These are phyloP conservation scores for Atractosteus spatula DNA, from an alignment of 2,113 vertebrate genomes.

Conservation along the genomic window DNA sequence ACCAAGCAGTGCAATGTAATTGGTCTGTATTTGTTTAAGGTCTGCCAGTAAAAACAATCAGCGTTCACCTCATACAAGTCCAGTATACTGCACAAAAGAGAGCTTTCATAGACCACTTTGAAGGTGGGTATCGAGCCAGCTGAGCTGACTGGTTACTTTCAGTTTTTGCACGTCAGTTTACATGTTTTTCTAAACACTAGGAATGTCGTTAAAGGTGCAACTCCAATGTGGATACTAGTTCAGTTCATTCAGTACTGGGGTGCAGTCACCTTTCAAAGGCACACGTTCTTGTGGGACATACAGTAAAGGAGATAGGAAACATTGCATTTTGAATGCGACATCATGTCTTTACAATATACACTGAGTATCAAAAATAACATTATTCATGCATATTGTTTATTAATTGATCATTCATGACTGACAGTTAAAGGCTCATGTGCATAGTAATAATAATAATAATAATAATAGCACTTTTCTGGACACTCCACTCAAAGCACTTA, in stretches of 20 bases:
- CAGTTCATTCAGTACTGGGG: too few species aligned
- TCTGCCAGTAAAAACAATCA: conserved; percentile 55
- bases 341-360: too few species aligned
- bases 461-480: too few species aligned
- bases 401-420: too few species aligned
- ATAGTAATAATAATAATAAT: too few species aligned
- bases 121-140: conserved; percentile 42
- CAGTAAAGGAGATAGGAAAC: too few species aligned
- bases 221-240: conserved; percentile 16
- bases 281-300: too few species aligned
- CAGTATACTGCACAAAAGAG: conserved; percentile 52
- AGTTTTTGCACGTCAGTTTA: conserved; percentile 47
- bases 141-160: conserved; percentile 52
- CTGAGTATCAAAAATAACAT: too few species aligned
- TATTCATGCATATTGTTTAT: too few species aligned
- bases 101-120: conserved; percentile 57
- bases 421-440: too few species aligned
- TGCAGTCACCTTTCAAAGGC: neutral
- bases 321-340: too few species aligned
- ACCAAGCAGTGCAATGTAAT: conserved; percentile 41
- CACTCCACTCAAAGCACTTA: too few species aligned
- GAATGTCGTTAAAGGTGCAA: conserved; percentile 47
- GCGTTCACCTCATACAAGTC: conserved; percentile 45
- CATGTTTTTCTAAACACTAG: conserved; percentile 60
- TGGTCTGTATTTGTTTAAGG: conserved; percentile 53